Conservation (phyloP, 2,888 invertebrate genomes). For the Catocala sponsa region DNA sequence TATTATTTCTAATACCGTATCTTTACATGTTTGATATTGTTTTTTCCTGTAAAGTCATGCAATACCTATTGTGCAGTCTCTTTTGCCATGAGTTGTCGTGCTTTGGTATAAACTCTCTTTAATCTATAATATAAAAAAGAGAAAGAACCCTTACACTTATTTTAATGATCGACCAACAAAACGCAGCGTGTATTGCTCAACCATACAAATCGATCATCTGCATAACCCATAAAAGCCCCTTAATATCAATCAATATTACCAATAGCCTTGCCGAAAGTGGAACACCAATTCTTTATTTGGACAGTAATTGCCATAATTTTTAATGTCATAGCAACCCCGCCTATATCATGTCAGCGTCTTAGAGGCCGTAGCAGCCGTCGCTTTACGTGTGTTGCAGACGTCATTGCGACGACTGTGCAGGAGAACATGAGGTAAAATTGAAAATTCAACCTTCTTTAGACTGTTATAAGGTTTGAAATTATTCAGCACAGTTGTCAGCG, state of each 20-base stretch:
- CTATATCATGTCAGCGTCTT: conserved; percentile 37
- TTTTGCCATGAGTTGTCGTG: no score
- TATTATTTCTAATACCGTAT: no score
- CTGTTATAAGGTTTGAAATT: conserved; percentile 6
- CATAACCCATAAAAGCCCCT: conserved; percentile 1
- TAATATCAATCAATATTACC: conserved; percentile 23
- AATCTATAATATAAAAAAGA: not conserved
- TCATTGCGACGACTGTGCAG: conserved; percentile 30
- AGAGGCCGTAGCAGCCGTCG: conserved; percentile 23
- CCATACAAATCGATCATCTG: not conserved
- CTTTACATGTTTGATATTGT: no score
- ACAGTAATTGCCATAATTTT: conserved; percentile 36
- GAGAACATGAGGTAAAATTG: conserved; percentile 4
- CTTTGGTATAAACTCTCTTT: no score
- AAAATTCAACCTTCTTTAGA: conserved; percentile 18
- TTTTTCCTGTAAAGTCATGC: no score
- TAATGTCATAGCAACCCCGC: conserved; percentile 34
- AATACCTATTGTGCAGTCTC: no score
- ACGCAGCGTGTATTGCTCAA: not conserved
- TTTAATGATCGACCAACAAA: not conserved
- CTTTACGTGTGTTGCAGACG: conserved; percentile 32
- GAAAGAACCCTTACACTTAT: not conserved
- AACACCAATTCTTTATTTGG: conserved; percentile 24
- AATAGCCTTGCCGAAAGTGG: conserved; percentile 34
- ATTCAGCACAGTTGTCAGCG: not conserved